phyloP scores from a whole-genome alignment of 35 echinoderm and acorn worm genomes.

The Heliocidaris tuberculata region DNA sequence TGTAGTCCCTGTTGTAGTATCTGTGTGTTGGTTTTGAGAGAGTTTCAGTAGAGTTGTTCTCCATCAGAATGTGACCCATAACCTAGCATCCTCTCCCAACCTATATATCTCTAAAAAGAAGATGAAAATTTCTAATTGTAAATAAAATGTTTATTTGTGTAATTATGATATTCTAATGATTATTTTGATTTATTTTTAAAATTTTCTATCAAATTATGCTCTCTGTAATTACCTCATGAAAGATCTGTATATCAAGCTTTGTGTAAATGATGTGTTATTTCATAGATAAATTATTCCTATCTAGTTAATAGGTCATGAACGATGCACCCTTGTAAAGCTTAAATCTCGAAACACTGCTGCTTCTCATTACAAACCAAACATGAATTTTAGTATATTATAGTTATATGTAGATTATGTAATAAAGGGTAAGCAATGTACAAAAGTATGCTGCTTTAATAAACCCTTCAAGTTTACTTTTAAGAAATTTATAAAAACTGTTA shows the following conservation, averaged over 20 bases:
- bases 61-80: neutral
- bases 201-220: constrained; percentile 38
- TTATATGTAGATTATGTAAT: neutral
- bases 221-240: constrained; percentile 40
- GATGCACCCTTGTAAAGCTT: neutral
- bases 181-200: constrained; percentile 37
- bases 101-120: neutral
- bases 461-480: neutral
- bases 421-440: neutral
- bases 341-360: neutral
- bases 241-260: constrained; percentile 18
- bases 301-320: neutral
- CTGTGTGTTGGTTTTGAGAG: neutral
- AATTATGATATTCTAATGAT: constrained; percentile 29
- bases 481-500: neutral
- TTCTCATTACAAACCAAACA: neutral
- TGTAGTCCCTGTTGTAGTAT: constrained; percentile 1
- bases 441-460: neutral
- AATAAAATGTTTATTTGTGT: constrained; percentile 27
- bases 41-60: constrained; percentile 17
- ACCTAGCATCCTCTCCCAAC: neutral
- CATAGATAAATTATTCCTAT: constrained; percentile 13
- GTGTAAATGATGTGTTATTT: constrained; percentile 13
- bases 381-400: too few species aligned
- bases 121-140: constrained; percentile 11